Base-by-base conservation (phyloP, 2,888 invertebrate species). In the Taenaris catops region DNA sequence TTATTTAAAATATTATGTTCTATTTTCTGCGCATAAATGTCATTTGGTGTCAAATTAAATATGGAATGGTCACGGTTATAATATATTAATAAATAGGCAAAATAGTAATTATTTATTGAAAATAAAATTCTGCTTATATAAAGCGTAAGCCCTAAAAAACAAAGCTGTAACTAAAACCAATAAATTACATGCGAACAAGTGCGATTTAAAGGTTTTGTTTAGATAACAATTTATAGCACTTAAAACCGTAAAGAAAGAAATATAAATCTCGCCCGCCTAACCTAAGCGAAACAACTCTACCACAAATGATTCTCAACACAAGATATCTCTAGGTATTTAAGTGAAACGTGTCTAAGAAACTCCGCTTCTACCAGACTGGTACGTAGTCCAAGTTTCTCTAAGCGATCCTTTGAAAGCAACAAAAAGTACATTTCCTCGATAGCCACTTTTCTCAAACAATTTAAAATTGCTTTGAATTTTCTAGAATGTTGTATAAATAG, bases 331-430 rank as follows among this genome's bases (percentile, higher is more conserved):
- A 37, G 38, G 36, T 48, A 41, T 45, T 42, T 40, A 42, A 47
- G 44, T 41, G 40, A 42, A 45, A 47, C 47, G 45, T 47, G 45
- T 45, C 44, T 47, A 42, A 38, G 45, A 47, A 45, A 45, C 38
- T 41, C 37, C 37, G 24, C 25, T 40, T 25, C 39, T 36, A 31
- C 46, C 33, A 42, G 40, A 40, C 36, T 38, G 44, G 41, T 44
- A 44, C 35, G 44, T 45, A 40, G 42, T 40, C 45, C 43, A 48
- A 48, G 47, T 45, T 48, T 40, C 47, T 48, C 40, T 48, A 42
- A 48, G 45, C 45, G 45, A 48, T 48, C 45, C 47, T 48, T 48
- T 44, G 42, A 45, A 36, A 45, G 45, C 42, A 45, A 45, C 47
- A 42, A 44, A 40, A 44, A 37, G 40, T 37, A 38, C 44, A 45